Evolutionary conservation across 2,797 vertebrate species (phyloP).

Genomic region (Psittacula derbiana): DNA sequence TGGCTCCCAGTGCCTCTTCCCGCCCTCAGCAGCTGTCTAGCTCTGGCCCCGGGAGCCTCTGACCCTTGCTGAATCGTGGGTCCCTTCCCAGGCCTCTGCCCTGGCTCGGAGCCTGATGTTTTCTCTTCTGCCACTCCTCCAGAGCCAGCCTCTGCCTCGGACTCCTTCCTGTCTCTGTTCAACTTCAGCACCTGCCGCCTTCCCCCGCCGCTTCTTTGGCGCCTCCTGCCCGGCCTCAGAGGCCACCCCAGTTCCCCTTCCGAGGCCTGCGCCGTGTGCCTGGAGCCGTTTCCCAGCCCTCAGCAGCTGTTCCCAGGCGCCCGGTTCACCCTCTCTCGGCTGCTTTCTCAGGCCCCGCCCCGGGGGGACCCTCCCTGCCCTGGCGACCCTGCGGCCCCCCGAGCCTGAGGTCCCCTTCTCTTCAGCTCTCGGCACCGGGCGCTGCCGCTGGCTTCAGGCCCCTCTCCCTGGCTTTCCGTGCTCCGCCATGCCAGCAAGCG

Average conservation of each 20-base stretch:
- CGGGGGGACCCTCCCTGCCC: neutral
- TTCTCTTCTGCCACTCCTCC: neutral
- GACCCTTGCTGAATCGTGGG: fast-evolving
- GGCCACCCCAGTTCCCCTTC: fast-evolving
- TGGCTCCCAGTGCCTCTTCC: neutral
- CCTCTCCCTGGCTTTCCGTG: neutral
- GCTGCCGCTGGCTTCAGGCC: neutral
- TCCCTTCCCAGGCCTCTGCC: neutral
- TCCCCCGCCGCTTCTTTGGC: fast-evolving
- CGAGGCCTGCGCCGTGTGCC: fast-evolving
- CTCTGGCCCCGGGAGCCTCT: neutral
- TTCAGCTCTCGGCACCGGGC: fast-evolving
- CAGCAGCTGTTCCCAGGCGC: neutral
- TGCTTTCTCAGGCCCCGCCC: neutral
- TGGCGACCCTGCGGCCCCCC: fast-evolving
- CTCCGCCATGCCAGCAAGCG: too few species aligned
- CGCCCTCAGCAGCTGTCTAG: neutral
- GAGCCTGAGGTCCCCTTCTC: fast-evolving
- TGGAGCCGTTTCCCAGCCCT: neutral
- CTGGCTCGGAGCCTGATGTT: neutral
- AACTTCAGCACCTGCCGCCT: neutral
- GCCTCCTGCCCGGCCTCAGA: fast-evolving
- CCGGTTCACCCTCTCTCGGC: fast-evolving
- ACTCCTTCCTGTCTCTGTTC: neutral
- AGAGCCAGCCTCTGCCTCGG: neutral